Evolutionary conservation across 2,797 vertebrate genomes (phyloP), one percentile per base, ranked within the genome.

Genomic region (Neoniphon sammara): DNA sequence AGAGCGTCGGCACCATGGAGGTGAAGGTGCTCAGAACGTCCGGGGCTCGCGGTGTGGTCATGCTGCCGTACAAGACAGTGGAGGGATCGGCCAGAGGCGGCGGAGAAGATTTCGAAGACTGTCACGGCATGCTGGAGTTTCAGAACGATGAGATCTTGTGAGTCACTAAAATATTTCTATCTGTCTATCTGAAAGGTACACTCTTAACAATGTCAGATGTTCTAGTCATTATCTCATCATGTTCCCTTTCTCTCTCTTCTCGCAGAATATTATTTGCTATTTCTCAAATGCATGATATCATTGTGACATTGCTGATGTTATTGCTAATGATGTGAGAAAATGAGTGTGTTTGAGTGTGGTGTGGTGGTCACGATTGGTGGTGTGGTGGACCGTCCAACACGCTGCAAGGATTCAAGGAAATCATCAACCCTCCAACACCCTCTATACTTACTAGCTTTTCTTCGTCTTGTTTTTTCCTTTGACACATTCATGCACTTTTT

Each of bases 131-230:
- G 86, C 94, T 99, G 61, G 97, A 99, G 85, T 99, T 99, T 93
- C 97, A 99, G 93, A 99, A 99, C 0, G 98, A 99, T 3, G 98
- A 99, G 88, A 99, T 99, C 91, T 96, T 98, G 98, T 99, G 95
- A 99, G 98, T 98, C 81, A 46, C 15, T 17, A 39, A 60, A 61
- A 25, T 54, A 57, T 70, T 31, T 55, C 23, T 18, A 46, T 44
- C 46, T 18, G 54, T 42, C 20, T 17, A 2, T 53, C 57, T 11
- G 18, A 12, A 12, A 21, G 34, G 5, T 46, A 21, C 17, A 7
- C 3, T 57, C 25, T 11, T 47, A 47, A 47, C n/a, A n/a, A n/a
- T 18, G 30, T 31, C 30, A 31, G 30, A 18, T 17, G 44, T 50
- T 11, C 21, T 12, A 54, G 61, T 80, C 66, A 58, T 66, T 55